Percentiles rank a stretch among this genome's conserved stretches.
phyloP scores from a whole-genome alignment of 2,888 invertebrate species.

The Xestoiulus laeticollis region DNA sequence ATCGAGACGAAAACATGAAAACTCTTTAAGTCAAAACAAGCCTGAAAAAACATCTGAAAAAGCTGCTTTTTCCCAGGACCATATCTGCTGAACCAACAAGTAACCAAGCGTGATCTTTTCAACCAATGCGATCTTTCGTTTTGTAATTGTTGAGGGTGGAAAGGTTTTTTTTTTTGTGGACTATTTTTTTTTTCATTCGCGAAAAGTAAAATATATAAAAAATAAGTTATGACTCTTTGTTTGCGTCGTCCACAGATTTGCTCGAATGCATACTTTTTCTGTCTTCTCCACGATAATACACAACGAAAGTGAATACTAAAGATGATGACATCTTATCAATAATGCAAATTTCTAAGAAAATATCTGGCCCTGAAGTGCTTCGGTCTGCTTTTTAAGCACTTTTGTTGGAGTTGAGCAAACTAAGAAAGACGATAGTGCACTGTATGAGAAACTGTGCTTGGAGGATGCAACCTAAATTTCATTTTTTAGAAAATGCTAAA shows the following conservation, averaged over 20 bases:
- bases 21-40: slow-evolving; percentile 1
- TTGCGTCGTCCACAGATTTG: not conserved
- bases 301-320: not conserved
- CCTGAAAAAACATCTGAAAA: slow-evolving; percentile 18
- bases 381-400: not conserved
- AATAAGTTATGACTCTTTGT: not conserved
- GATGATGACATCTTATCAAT: not conserved
- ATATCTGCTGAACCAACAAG: not conserved
- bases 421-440: too few species aligned
- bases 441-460: too few species aligned
- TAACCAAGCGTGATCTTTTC: not conserved
- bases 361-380: not conserved
- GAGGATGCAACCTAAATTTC: too few species aligned
- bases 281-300: not conserved
- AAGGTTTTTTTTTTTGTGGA: not conserved
- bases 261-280: not conserved
- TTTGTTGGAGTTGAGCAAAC: not conserved
- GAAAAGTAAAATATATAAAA: not conserved
- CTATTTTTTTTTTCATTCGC: not conserved
- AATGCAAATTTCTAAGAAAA: not conserved
- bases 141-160: not conserved
- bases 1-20: slow-evolving; percentile 33
- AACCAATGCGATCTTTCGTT: not conserved
- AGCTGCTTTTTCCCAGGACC: not conserved
- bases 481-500: too few species aligned